A percentile compares a stretch with the other conserved stretches of the same genome.
These are phyloP conservation scores for Lonchura striata DNA, from an alignment of 2,113 vertebrate genomes.

Conservation along the genomic window DNA sequence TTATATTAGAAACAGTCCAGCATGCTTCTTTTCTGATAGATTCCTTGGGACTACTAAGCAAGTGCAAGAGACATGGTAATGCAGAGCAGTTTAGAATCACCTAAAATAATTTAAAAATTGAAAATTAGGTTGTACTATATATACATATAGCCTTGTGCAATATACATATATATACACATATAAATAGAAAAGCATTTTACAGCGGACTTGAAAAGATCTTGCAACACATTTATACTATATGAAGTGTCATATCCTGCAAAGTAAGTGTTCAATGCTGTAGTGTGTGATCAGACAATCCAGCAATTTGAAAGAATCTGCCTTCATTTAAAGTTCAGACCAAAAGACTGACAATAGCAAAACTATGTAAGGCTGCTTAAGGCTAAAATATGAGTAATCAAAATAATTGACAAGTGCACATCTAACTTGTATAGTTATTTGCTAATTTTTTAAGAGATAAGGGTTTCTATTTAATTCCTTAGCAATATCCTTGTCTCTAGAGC, in stretches of 20 bases:
- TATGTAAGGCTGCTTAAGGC: not conserved
- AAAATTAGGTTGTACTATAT: not conserved
- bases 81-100: slow-evolving; percentile 92
- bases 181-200: not conserved
- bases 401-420: not conserved
- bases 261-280: not conserved
- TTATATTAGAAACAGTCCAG: slow-evolving; percentile 93
- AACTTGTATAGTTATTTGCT: not conserved
- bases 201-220: not conserved
- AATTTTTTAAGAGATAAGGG: not conserved
- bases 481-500: not conserved
- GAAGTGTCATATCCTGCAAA: not conserved
- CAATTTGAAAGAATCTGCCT: not conserved
- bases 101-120: slow-evolving; percentile 68
- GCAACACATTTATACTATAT: not conserved
- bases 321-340: not conserved
- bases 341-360: not conserved
- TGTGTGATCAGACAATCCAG: not conserved
- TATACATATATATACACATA: not conserved
- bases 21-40: slow-evolving; percentile 91
- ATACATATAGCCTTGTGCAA: not conserved
- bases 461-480: not conserved
- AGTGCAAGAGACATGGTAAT: slow-evolving; percentile 88
- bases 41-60: slow-evolving; percentile 90
- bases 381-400: not conserved